Percentiles rank a stretch among this genome's conserved stretches.
These are phyloP conservation scores for Cepaea hortensis DNA, from an alignment of 2,888 invertebrate species.

Conservation along the genomic window DNA sequence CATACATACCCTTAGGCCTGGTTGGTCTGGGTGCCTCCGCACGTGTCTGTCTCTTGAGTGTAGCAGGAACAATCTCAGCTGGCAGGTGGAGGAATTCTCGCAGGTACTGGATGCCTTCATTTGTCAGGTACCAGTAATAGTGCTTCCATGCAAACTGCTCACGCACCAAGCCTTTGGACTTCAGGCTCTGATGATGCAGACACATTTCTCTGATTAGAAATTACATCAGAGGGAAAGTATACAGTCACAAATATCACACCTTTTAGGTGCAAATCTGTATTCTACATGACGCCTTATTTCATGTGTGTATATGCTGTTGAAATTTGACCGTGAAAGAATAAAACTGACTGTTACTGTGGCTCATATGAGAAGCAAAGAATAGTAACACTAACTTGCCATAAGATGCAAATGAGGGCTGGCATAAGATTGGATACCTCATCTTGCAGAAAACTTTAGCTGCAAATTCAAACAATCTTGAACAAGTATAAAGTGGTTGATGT, in stretches of 20 bases:
- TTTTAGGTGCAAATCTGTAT: neutral
- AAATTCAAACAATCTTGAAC: no score
- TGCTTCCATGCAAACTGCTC: constrained; percentile 99
- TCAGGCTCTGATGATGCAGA: constrained; percentile 83
- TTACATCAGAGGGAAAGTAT: neutral
- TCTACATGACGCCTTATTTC: no score
- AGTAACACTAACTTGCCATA: no score
- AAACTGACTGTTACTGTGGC: no score
- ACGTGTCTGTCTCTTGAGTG: constrained; percentile 92
- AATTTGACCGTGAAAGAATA: no score
- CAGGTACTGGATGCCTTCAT: constrained; percentile 97
- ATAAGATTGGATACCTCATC: no score
- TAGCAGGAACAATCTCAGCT: constrained; percentile 98
- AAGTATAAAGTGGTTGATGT: no score
- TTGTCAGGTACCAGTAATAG: constrained; percentile 99
- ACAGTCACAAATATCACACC: neutral
- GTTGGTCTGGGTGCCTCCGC: constrained; percentile 83
- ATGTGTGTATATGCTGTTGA: no score
- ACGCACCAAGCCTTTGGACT: constrained; percentile 96
- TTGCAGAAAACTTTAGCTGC: no score
- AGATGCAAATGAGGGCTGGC: no score
- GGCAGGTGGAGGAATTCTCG: constrained; percentile 94
- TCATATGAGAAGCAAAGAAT: no score
- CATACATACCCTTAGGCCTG: constrained; percentile 61
- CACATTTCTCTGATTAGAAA: neutral